phyloP scores from a whole-genome alignment of 2,797 vertebrate species.

The Coranthus polyacanthus region DNA sequence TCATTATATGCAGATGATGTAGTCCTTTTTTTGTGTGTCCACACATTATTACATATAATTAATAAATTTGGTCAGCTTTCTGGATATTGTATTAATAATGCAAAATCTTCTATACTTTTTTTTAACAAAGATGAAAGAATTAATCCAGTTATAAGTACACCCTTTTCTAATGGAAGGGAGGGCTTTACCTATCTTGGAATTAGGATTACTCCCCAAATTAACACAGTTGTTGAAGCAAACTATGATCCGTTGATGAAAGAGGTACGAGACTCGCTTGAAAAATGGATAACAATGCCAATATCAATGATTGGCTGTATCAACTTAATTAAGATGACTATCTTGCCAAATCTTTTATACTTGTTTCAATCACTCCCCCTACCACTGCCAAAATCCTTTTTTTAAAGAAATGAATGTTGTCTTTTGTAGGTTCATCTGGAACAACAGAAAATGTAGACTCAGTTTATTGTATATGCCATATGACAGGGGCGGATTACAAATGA shows the following conservation, averaged over 20 bases:
- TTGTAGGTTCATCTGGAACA: too few relatives aligned
- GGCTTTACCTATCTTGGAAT: not conserved
- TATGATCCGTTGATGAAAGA: slow-evolving; percentile 1
- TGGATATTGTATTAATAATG: not conserved
- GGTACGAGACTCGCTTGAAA: slow-evolving; percentile 1
- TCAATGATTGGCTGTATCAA: not conserved
- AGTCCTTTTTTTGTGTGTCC: not conserved
- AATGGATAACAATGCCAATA: not conserved
- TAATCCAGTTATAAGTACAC: not conserved
- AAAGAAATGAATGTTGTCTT: not conserved
- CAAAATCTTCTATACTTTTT: slow-evolving; percentile 3
- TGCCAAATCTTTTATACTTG: not conserved
- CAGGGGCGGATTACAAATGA: too few relatives aligned
- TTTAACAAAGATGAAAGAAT: not conserved
- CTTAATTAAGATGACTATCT: slow-evolving; percentile 1
- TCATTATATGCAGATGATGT: not conserved
- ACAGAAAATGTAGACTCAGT: too few relatives aligned
- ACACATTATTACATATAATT: too few relatives aligned
- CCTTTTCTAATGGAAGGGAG: not conserved
- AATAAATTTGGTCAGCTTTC: too few relatives aligned
- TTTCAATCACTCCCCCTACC: not conserved
- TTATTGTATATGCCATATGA: too few relatives aligned
- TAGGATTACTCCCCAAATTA: slow-evolving; percentile 1
- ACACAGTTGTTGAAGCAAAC: not conserved
- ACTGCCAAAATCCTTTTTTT: too few relatives aligned